Evolutionary conservation across 2,113 vertebrate genomes (phyloP), one percentile per base, ranked within the genome.

Genomic region (Chrysochloris asiatica): DNA sequence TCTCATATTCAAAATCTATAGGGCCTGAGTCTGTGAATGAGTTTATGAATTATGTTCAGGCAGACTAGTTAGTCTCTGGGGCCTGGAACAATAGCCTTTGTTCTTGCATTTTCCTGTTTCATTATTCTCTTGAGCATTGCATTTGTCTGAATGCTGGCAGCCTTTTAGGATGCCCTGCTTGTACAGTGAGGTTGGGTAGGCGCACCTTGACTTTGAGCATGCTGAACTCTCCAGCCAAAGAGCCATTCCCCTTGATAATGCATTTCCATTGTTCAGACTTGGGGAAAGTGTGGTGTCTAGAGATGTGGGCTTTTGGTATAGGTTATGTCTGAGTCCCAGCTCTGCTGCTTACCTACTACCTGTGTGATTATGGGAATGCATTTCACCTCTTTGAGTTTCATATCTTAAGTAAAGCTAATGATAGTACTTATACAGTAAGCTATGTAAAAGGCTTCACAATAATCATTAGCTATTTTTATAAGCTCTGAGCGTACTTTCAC

Each of bases 41-140:
- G 59, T 92, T 87, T 90, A 61, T 95, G 93, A 95, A 61, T 95
- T 54, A 19, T 61, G 36, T 77, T 59, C 24, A 80, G 75, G 36
- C 81, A 90, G 26, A 22, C 87, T 73, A 5, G 47, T 86, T 22
- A n/a, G n/a, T n/a, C 83, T 83, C 73, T 43, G 72, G 86, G 36
- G 59, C 69, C 69, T 8, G 13, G 69, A 30, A 85, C 67, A 69
- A 6, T 73, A 48, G 79, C 22, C 81, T 94, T 91, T 89, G 48
- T 89, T 94, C 81, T 82, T 77, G 43, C 21, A n/a, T 69, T 78
- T 78, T 30, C 73, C 61, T 76, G 30, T 85, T 83, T 86, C 43
- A 36, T 87, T 96, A 43, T 85, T 80, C 52, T 77, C 82, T 88
- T 26, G 1, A 28, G 45, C 26, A 50, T n/a, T 92, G 83, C 75